phyloP scores from a whole-genome alignment of 2,888 invertebrate genomes.

The Cataglyphis livida region DNA sequence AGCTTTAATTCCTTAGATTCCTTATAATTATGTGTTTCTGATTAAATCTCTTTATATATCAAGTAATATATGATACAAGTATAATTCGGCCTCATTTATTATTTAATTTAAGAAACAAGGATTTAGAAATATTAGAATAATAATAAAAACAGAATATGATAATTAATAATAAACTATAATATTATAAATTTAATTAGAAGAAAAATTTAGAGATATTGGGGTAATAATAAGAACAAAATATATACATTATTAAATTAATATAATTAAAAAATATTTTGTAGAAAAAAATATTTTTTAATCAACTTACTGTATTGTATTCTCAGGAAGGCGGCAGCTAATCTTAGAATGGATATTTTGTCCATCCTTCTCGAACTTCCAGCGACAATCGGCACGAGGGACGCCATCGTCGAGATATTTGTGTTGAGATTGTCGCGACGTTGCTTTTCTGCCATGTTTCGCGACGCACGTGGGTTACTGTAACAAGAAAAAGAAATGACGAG shows the following conservation, averaged over 20 bases:
- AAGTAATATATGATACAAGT: not conserved
- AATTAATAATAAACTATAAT: not conserved
- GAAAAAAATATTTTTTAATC: not conserved
- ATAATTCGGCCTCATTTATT: not conserved
- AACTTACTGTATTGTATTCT: slow-evolving; percentile 91
- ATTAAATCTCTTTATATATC: not conserved
- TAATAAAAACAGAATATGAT: too few relatives aligned
- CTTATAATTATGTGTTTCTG: too few relatives aligned
- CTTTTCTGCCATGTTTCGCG: slow-evolving; percentile 96
- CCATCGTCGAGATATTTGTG: slow-evolving; percentile 93
- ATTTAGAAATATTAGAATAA: not conserved
- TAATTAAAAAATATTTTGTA: not conserved
- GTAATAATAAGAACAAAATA: not conserved
- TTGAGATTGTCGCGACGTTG: slow-evolving; percentile 96
- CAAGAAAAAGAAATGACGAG: slow-evolving; percentile 24
- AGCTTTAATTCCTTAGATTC: too few relatives aligned
- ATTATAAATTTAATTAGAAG: not conserved
- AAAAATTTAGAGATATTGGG: not conserved
- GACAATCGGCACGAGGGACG: slow-evolving; percentile 93
- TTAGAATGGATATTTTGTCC: slow-evolving; percentile 96
- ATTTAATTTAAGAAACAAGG: not conserved
- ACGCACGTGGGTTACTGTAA: slow-evolving; percentile 91
- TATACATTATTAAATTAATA: not conserved
- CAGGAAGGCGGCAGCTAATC: slow-evolving; percentile 94
- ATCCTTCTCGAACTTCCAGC: slow-evolving; percentile 93